These are phyloP conservation scores for Ceratina calcarata DNA, from an alignment of 1,140 invertebrate genomes.

Conservation along the genomic window DNA sequence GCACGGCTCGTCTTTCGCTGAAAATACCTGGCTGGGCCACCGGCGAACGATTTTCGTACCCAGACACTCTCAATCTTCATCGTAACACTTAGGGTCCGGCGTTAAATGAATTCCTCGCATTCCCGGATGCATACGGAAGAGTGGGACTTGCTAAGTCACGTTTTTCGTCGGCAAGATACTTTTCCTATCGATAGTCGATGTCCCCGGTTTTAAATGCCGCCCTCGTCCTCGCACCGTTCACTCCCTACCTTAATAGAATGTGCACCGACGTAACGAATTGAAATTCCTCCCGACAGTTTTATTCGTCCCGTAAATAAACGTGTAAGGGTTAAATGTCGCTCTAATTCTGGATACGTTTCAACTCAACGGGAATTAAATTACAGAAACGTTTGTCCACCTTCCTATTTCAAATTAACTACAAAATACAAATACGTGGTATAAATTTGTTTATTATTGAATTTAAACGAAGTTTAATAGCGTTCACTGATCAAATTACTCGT, in stretches of 20 bases:
- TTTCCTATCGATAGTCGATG: constrained; percentile 33
- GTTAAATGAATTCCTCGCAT: constrained; percentile 62
- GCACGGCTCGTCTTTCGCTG: constrained; percentile 50
- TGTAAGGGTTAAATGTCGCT: background rate
- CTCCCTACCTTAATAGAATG: constrained; percentile 41
- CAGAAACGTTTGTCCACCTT: too few relatives aligned
- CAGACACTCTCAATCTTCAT: constrained; percentile 64
- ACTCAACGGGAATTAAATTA: too few relatives aligned
- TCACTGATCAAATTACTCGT: too few relatives aligned
- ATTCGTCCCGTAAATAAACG: background rate
- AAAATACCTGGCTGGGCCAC: constrained; percentile 50
- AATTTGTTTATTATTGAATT: too few relatives aligned
- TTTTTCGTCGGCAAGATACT: constrained; percentile 38
- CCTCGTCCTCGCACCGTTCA: constrained; percentile 15
- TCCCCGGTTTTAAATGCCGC: constrained; percentile 41
- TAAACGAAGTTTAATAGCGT: too few relatives aligned
- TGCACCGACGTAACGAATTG: constrained; percentile 27
- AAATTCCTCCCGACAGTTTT: constrained; percentile 16
- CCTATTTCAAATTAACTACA: too few relatives aligned
- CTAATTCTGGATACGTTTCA: too few relatives aligned
- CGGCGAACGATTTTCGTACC: constrained; percentile 38
- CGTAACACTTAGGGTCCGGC: constrained; percentile 54
- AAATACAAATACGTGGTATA: too few relatives aligned
- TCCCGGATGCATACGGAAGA: constrained; percentile 55
- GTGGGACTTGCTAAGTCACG: constrained; percentile 56